These are phyloP conservation scores for Atta texana DNA, from an alignment of 1,140 invertebrate species.

Conservation along the genomic window DNA sequence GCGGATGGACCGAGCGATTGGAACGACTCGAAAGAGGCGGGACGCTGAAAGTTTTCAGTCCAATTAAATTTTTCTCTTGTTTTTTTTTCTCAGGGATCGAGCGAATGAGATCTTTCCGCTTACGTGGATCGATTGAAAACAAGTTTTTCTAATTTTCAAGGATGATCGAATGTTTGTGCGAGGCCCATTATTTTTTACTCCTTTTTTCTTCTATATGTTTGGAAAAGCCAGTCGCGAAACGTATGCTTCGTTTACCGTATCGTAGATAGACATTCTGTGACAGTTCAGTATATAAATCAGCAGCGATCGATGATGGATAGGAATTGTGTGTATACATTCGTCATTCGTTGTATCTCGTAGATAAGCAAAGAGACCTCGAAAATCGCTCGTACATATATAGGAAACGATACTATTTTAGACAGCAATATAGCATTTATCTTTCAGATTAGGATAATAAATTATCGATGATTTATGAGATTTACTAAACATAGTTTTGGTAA, in stretches of 20 bases:
- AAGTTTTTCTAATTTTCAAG: slow-evolving; percentile 68
- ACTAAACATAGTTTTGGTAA: slow-evolving; percentile 2
- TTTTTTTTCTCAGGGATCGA: slow-evolving; percentile 45
- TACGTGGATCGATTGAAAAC: slow-evolving; percentile 48
- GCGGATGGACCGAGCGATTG: slow-evolving; percentile 44
- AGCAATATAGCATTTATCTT: slow-evolving; percentile 42
- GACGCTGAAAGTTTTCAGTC: slow-evolving; percentile 65
- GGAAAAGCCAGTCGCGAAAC: slow-evolving; percentile 29
- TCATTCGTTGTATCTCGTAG: slow-evolving; percentile 59
- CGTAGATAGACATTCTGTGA: slow-evolving; percentile 34
- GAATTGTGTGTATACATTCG: slow-evolving; percentile 50
- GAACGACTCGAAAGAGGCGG: slow-evolving; percentile 57
- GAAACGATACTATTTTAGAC: slow-evolving; percentile 45
- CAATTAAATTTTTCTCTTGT: slow-evolving; percentile 71
- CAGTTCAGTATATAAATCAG: slow-evolving; percentile 46
- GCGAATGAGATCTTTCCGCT: slow-evolving; percentile 44
- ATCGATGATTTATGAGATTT: neutral
- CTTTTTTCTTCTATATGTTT: neutral
- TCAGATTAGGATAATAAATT: slow-evolving; percentile 30
- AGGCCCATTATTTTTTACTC: neutral
- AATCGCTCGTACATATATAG: neutral
- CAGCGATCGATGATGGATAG: slow-evolving; percentile 45
- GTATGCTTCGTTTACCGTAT: neutral
- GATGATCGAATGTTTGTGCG: slow-evolving; percentile 38
- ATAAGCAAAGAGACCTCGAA: slow-evolving; percentile 53